Percentiles rank a stretch among this genome's conserved stretches.
phyloP scores from a whole-genome alignment of 2,797 vertebrate species.

The Pterois miles region DNA sequence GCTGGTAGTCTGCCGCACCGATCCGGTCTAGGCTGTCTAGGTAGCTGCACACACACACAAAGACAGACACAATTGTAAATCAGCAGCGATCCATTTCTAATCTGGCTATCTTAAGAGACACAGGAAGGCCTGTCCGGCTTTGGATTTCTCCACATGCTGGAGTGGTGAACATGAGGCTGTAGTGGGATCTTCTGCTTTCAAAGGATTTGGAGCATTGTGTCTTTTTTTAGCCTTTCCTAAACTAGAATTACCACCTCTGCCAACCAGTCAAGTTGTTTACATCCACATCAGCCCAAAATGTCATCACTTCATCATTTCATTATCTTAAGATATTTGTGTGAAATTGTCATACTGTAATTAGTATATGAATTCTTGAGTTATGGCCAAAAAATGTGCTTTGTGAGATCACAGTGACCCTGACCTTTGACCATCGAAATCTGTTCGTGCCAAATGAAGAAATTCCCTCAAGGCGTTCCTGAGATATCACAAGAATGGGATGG shows the following conservation, averaged over 20 bases:
- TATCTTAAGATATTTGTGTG: too few relatives aligned
- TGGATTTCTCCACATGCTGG: background rate
- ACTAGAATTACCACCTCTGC: background rate
- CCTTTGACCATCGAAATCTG: too few relatives aligned
- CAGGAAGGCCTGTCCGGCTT: background rate
- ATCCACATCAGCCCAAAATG: too few relatives aligned
- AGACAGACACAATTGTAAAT: slow-evolving; percentile 4
- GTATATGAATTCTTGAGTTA: too few relatives aligned
- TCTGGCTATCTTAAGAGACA: background rate
- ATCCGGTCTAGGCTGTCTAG: slow-evolving; percentile 98
- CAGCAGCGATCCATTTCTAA: background rate
- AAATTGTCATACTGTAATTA: too few relatives aligned
- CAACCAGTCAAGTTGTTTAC: too few relatives aligned
- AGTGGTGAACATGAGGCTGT: background rate
- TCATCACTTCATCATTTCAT: too few relatives aligned
- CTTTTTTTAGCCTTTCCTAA: background rate
- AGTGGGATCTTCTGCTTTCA: background rate
- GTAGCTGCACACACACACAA: slow-evolving; percentile 84
- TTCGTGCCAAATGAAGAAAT: too few relatives aligned
- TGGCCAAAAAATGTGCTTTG: too few relatives aligned
- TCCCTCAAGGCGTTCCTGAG: too few relatives aligned
- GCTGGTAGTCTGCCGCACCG: slow-evolving; percentile 92
- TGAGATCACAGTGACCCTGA: too few relatives aligned
- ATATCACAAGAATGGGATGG: too few relatives aligned
- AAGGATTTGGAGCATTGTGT: background rate